Base-by-base conservation (phyloP, 2,113 vertebrate genomes). In the Triplophysa siluroides region DNA sequence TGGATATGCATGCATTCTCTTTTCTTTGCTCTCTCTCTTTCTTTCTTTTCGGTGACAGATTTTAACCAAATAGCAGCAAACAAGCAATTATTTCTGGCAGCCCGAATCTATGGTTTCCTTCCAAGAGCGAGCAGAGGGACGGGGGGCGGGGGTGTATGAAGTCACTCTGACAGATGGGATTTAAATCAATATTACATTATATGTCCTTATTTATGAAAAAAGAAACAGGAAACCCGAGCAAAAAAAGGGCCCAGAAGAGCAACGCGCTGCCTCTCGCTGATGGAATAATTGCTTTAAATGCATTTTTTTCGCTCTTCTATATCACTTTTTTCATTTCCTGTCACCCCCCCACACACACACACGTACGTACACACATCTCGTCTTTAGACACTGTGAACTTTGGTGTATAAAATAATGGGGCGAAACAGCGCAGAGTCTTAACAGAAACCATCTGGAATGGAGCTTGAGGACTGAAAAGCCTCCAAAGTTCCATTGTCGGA, bases 61-160 rank as follows among this genome's bases (percentile, higher is more conserved):
- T 92, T 91, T 86, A 91, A 91, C 89, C 88, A 90, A 92, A 93
- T 91, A 92, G 85, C 90, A 90, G 89, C 89, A 93, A 94, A 93
- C 90, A 92, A 91, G 91, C 87, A 88, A 90, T 91, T 88, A 91
- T 93, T 93, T 90, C 88, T 93, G 93, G 90, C 91, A 92, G 90
- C 83, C 83, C 4, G 58, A 78, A 83, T 84, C 80, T 73, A 73
- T 80, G 80, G 85, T 86, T 81, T 79, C 82, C 82, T 87, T 90
- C 91, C 88, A 91, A 90, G 88, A 86, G 87, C 86, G 88, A 85
- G 88, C 88, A 87, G 81, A 78, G 76, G 82, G 82, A 76, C 13
- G 88, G 88, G 86, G 84, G 88, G 29, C 83, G 89, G 88, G 87
- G 81, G 80, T 76, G 82, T 81, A 83, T 91, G 88, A 92, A 93